Conservation (phyloP, 2,113 vertebrate genomes). For the western clawed frog (Xenopus tropicalis) region UCB_Xtro_10.0 CM004450.2:129816001-129816500, state of each 20-base stretch:
- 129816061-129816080: background rate
- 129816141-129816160: background rate
- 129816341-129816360: background rate
- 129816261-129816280: constrained; percentile 15
- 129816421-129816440: too few relatives aligned
- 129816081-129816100: background rate
- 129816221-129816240: background rate
- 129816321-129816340: too few relatives aligned
- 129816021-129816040: background rate
- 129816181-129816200: background rate
- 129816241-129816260: too few relatives aligned
- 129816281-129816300: background rate
- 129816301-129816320: background rate
- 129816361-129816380: background rate
- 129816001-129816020: background rate
- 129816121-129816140: background rate
- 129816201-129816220: background rate
- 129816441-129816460: too few relatives aligned
- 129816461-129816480: too few relatives aligned
- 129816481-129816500: too few relatives aligned
- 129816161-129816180: background rate
- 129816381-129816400: too few relatives aligned
- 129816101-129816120: background rate
- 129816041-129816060: background rate
- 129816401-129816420: too few relatives aligned